Conservation (phyloP, 2,888 invertebrate species). For the Balanococcus diminutus region DNA sequence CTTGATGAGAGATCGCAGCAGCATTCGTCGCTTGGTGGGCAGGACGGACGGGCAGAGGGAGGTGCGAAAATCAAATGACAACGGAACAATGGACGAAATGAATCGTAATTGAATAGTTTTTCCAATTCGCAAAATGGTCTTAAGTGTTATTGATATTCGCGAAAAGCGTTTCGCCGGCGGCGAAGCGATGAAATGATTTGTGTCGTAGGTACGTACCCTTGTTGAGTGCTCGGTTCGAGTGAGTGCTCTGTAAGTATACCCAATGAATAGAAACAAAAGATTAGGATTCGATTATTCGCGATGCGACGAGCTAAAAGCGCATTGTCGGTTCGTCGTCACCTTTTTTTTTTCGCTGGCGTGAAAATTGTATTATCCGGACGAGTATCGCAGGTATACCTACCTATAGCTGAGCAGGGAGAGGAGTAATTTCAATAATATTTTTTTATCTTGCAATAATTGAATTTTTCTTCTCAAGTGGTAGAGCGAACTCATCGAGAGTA, state of each 20-base stretch:
- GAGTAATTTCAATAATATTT: conserved; percentile 13
- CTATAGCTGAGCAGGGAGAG: background rate
- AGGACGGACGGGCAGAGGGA: background rate
- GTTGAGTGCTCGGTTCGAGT: background rate
- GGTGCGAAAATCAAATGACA: conserved; percentile 16
- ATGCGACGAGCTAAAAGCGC: background rate
- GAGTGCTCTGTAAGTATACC: background rate
- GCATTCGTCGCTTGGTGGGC: too few species aligned
- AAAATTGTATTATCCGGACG: background rate
- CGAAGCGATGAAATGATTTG: background rate
- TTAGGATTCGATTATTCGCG: conserved; percentile 33
- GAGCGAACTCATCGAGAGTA: background rate
- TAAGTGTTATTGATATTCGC: conserved; percentile 33
- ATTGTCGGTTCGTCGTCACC: background rate
- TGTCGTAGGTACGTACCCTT: background rate
- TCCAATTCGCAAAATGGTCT: conserved; percentile 32
- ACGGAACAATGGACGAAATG: conserved; percentile 28
- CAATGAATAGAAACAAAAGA: conserved; percentile 39
- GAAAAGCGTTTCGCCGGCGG: background rate
- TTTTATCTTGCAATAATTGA: conserved; percentile 11
- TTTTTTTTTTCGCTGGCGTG: background rate
- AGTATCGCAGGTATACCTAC: background rate
- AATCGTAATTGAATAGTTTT: conserved; percentile 38
- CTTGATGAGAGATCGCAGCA: too few species aligned
- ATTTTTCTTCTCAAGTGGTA: background rate